Percentiles rank a stretch among this genome's conserved stretches.
Conservation (phyloP, 35 echinoderm and acorn worm species). For the Strongylocentrotus purpuratus region DNA sequence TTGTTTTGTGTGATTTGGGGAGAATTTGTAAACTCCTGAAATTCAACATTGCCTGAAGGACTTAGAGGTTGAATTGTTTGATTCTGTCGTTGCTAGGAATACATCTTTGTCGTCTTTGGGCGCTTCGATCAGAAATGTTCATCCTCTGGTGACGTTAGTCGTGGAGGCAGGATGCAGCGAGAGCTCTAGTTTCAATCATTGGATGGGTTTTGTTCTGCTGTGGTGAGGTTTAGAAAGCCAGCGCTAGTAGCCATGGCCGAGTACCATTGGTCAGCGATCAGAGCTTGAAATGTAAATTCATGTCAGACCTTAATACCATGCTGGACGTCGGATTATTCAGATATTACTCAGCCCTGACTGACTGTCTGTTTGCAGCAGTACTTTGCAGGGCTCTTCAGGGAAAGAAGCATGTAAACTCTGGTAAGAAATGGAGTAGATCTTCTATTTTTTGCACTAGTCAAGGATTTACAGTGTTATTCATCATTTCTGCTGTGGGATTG, state of each 20-base stretch:
- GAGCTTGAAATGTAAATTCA: constrained; percentile 3
- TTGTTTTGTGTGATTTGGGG: neutral
- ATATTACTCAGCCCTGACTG: neutral
- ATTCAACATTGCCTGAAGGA: neutral
- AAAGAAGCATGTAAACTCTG: neutral
- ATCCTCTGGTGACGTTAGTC: neutral
- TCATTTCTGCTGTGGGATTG: neutral
- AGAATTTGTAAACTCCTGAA: neutral
- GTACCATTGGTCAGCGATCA: neutral
- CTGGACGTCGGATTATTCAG: neutral
- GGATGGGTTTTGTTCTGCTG: neutral
- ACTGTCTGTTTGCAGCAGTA: neutral
- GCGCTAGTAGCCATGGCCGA: neutral
- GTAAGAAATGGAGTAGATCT: neutral
- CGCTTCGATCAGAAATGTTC: neutral
- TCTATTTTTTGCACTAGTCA: neutral
- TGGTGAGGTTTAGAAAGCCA: neutral
- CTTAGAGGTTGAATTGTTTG: neutral
- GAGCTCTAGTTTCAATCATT: neutral
- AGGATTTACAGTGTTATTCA: neutral
- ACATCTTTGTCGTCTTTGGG: neutral
- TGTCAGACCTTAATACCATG: neutral
- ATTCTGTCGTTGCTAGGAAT: neutral
- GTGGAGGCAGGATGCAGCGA: neutral
- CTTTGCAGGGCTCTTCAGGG: neutral